These are phyloP conservation scores for Caenorhabditis latens DNA, from an alignment of 1,140 invertebrate genomes.

Conservation along the genomic window DNA sequence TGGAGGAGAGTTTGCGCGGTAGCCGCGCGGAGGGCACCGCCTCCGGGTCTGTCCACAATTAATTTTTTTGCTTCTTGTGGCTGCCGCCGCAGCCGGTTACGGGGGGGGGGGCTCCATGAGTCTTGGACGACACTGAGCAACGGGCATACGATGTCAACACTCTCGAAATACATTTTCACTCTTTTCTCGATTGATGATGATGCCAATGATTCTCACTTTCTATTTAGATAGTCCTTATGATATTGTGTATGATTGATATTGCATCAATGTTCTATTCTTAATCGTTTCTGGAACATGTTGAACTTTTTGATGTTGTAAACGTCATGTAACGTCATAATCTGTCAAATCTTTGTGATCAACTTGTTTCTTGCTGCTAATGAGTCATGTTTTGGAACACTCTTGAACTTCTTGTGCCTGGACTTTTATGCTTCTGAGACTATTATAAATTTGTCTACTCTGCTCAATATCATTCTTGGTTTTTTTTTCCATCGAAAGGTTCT, in stretches of 20 bases:
- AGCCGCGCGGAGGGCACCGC: constrained; percentile 54
- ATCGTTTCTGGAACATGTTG: neutral
- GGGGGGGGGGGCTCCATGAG: constrained; percentile 34
- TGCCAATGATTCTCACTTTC: neutral
- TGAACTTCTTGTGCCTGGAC: too few species aligned
- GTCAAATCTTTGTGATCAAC: neutral
- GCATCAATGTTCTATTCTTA: neutral
- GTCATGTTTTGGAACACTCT: too few species aligned
- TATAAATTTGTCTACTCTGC: too few species aligned
- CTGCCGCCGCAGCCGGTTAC: constrained; percentile 24
- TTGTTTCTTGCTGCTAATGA: neutral
- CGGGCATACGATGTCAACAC: constrained; percentile 28
- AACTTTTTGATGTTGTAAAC: too few species aligned
- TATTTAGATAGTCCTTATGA: neutral
- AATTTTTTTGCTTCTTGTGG: constrained; percentile 49
- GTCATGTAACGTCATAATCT: too few species aligned
- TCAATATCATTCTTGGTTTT: too few species aligned
- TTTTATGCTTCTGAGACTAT: too few species aligned
- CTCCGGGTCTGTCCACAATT: constrained; percentile 53
- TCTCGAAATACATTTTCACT: constrained; percentile 40
- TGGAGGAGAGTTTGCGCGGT: constrained; percentile 14
- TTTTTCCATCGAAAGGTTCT: too few species aligned
- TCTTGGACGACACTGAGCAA: constrained; percentile 45
- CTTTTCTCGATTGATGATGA: neutral
- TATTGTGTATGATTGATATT: neutral